Percentiles rank a stretch among this genome's conserved stretches.
Evolutionary conservation across 2,888 invertebrate genomes (phyloP).

Genomic region (Phlogophora meticulosa): DNA sequence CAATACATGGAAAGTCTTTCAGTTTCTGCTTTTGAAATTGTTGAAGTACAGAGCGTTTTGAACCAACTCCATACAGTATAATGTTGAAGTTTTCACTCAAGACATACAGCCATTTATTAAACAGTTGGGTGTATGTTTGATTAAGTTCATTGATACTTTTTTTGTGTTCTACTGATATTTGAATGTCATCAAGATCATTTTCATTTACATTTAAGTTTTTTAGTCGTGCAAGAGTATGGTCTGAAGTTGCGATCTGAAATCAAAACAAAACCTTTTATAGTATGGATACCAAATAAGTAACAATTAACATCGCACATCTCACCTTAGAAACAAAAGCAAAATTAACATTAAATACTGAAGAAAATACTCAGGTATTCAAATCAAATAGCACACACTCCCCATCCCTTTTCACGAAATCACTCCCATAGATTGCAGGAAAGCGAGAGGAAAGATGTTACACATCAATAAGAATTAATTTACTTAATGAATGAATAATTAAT

Average conservation of each 20-base stretch:
- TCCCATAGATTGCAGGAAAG: too few relatives aligned
- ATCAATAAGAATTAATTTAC: too few relatives aligned
- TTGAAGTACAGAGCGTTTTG: constrained; percentile 95
- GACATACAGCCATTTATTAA: constrained; percentile 94
- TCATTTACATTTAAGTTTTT: constrained; percentile 93
- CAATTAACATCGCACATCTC: too few relatives aligned
- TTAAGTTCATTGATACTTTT: constrained; percentile 90
- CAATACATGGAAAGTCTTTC: constrained; percentile 92
- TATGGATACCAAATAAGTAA: not conserved
- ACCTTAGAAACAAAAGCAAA: too few relatives aligned
- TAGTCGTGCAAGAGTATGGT: constrained; percentile 94
- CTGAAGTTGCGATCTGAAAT: constrained; percentile 93
- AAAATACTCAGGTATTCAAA: too few relatives aligned
- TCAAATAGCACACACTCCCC: too few relatives aligned
- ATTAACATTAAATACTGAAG: too few relatives aligned
- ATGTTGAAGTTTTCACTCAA: constrained; percentile 96
- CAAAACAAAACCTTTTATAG: not conserved
- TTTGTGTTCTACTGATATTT: constrained; percentile 92
- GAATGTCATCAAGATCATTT: constrained; percentile 87
- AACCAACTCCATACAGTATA: constrained; percentile 97
- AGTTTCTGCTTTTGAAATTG: constrained; percentile 93
- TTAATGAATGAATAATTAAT: too few relatives aligned
- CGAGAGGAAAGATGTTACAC: too few relatives aligned
- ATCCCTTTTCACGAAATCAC: too few relatives aligned
- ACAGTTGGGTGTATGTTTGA: constrained; percentile 91